Percentiles rank a stretch among this genome's conserved stretches.
phyloP scores from a whole-genome alignment of 2,888 invertebrate genomes.

The Theretra japonica region DNA sequence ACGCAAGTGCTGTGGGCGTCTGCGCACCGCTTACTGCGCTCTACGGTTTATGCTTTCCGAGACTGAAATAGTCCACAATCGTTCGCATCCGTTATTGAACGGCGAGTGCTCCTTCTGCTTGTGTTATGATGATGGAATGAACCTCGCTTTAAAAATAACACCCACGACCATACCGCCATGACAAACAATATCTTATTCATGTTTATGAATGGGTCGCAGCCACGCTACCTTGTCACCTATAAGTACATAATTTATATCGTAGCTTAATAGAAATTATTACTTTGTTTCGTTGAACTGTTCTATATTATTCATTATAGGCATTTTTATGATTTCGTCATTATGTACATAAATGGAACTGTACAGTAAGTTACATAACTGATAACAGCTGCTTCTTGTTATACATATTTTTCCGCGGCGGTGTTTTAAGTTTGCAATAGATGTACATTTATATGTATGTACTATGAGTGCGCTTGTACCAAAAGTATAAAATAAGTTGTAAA shows the following conservation, averaged over 20 bases:
- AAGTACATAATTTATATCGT: neutral
- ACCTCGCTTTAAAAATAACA: slow-evolving; percentile 25
- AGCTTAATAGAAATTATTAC: no score
- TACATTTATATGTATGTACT: no score
- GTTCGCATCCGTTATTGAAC: slow-evolving; percentile 75
- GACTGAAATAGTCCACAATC: slow-evolving; percentile 81
- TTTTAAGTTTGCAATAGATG: no score
- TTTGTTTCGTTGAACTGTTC: no score
- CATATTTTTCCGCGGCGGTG: no score
- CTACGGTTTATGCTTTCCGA: slow-evolving; percentile 74
- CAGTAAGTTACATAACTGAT: no score
- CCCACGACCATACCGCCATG: neutral
- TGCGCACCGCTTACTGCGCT: slow-evolving; percentile 45
- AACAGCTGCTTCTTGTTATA: no score
- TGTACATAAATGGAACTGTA: no score
- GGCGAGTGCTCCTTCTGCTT: slow-evolving; percentile 49
- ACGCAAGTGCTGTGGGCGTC: slow-evolving; percentile 55
- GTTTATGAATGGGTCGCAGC: neutral
- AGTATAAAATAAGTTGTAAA: no score
- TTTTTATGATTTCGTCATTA: no score
- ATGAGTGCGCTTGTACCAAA: no score
- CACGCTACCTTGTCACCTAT: neutral
- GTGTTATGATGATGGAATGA: slow-evolving; percentile 45
- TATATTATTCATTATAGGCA: no score
- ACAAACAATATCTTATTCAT: neutral